Percentiles rank a stretch among this genome's conserved stretches.
Evolutionary conservation across 2,888 invertebrate genomes (phyloP).

Genomic region (Sturmia bella): DNA sequence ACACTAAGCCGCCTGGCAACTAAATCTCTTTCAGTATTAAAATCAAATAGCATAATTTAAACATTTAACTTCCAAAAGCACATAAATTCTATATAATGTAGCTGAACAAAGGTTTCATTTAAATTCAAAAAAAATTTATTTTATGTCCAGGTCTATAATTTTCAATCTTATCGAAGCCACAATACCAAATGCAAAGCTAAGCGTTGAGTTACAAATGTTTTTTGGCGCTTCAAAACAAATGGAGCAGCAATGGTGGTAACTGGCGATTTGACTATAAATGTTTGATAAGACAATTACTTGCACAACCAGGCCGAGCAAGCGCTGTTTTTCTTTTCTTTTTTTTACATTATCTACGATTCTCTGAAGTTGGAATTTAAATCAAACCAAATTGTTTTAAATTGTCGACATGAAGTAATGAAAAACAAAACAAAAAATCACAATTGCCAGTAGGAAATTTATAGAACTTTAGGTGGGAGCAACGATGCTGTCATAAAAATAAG

Average conservation of each 20-base stretch:
- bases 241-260: constrained; percentile 25
- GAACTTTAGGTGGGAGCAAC: neutral
- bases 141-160: constrained; percentile 14
- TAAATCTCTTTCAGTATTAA: constrained; percentile 24
- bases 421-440: neutral
- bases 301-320: neutral
- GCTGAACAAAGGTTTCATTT: neutral
- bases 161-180: constrained; percentile 23
- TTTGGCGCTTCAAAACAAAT: constrained; percentile 48
- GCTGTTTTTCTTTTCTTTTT: too few species aligned
- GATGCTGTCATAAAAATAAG: too few species aligned
- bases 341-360: too few species aligned
- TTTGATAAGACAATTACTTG: constrained; percentile 64
- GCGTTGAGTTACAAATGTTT: constrained; percentile 67
- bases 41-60: constrained; percentile 14
- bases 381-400: constrained; percentile 21
- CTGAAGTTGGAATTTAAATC: neutral
- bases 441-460: constrained; percentile 6
- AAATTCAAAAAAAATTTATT: neutral
- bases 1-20: constrained; percentile 4
- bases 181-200: constrained; percentile 18
- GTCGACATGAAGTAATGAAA: neutral
- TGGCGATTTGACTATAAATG: constrained; percentile 1
- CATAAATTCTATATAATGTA: neutral
- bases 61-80: neutral